Evolutionary conservation across 2,797 vertebrate species (phyloP).

Genomic region (Phataginus tetradactyla): DNA sequence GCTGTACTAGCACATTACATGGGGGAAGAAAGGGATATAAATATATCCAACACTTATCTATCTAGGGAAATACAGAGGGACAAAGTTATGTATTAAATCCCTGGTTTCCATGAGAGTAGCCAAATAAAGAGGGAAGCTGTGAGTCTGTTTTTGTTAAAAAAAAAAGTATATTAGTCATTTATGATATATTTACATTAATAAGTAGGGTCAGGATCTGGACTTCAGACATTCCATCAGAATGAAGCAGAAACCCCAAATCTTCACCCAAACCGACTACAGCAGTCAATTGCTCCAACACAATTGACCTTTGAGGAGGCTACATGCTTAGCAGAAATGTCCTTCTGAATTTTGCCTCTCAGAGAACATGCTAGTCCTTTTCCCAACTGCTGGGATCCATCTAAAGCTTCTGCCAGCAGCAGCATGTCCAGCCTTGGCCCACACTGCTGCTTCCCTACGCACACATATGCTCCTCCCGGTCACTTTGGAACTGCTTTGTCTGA

Average conservation of each 20-base stretch:
- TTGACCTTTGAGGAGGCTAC: neutral
- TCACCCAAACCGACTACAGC: neutral
- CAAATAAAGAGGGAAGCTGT: conserved; percentile 6
- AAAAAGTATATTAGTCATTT: neutral
- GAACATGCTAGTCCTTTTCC: neutral
- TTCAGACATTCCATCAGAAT: neutral
- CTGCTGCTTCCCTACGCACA: neutral
- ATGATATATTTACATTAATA: neutral
- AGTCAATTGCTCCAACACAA: neutral
- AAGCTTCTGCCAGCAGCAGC: neutral
- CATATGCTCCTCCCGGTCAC: neutral
- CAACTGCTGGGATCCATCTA: neutral
- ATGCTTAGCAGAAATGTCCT: neutral
- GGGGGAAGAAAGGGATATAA: neutral
- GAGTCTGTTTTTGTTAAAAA: neutral
- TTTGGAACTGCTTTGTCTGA: neutral
- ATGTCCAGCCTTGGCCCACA: neutral
- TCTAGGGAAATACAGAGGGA: neutral
- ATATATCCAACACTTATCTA: no score
- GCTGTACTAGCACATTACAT: neutral
- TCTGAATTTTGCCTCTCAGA: neutral
- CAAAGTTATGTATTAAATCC: neutral
- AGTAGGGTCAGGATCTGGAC: neutral
- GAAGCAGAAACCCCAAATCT: neutral
- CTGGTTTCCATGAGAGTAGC: neutral